These are phyloP conservation scores for Drosophila mimica DNA, from an alignment of 2,888 invertebrate species.

Conservation along the genomic window DNA sequence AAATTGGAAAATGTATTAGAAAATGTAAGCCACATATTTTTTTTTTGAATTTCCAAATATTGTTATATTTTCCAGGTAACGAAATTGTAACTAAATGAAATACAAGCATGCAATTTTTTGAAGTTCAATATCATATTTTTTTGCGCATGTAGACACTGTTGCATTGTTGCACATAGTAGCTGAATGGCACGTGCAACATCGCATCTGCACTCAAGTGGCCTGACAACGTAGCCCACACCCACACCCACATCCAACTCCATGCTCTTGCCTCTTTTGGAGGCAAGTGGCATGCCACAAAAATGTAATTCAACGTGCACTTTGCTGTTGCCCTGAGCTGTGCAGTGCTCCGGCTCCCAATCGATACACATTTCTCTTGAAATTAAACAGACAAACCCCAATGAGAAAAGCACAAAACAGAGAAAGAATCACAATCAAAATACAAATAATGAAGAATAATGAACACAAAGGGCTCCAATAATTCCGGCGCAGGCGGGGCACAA, in stretches of 20 bases:
- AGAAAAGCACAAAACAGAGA: neutral
- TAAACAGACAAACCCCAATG: constrained; percentile 39
- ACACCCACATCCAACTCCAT: neutral
- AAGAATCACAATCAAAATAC: constrained; percentile 52
- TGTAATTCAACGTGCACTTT: constrained; percentile 2
- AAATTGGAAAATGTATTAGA: neutral
- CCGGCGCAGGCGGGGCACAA: constrained; percentile 16
- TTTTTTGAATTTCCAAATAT: neutral
- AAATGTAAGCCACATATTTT: neutral
- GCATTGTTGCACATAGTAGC: constrained; percentile 3
- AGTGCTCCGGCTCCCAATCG: constrained; percentile 40
- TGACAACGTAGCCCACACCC: neutral
- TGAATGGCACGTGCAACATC: constrained; percentile 15
- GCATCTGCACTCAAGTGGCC: constrained; percentile 11
- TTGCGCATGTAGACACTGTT: constrained; percentile 4
- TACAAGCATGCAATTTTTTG: neutral
- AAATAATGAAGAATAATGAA: constrained; percentile 60
- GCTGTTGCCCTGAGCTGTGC: neutral
- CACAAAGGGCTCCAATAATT: constrained; percentile 39
- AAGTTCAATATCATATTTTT: neutral
- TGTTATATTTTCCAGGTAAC: neutral
- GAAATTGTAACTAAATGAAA: neutral
- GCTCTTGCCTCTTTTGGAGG: neutral
- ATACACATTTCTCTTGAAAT: constrained; percentile 64
- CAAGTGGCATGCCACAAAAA: constrained; percentile 65